A percentile compares a stretch with the other conserved stretches of the same genome.
phyloP scores from a whole-genome alignment of 2,888 invertebrate species.

The Plemyria rubiginata region DNA sequence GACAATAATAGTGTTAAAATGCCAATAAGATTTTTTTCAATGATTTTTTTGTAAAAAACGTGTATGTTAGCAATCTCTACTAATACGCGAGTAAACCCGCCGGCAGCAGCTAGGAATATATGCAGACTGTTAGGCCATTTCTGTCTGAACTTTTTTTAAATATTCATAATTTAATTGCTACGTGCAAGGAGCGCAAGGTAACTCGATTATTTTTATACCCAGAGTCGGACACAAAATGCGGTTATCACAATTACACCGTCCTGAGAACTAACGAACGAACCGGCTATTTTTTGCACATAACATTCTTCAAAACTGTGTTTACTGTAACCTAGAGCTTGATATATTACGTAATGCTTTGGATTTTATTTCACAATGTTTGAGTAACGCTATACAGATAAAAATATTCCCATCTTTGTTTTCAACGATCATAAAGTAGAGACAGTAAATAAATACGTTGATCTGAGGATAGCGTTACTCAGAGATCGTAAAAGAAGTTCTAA shows the following conservation, averaged over 20 bases:
- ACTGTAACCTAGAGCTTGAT: background rate
- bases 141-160: conserved; percentile 14
- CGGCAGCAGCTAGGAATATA: background rate
- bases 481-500: no score
- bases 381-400: no score
- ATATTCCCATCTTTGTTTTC: no score
- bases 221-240: conserved; percentile 68
- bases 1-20: no score
- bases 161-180: conserved; percentile 28
- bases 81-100: no score
- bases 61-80: no score
- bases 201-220: conserved; percentile 76
- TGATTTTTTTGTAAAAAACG: background rate
- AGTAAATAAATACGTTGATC: no score
- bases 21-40: no score
- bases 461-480: no score
- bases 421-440: no score
- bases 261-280: conserved; percentile 64
- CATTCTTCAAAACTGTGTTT: background rate
- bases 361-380: no score
- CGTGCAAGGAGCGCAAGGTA: conserved; percentile 51
- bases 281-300: conserved; percentile 46
- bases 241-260: conserved; percentile 76
- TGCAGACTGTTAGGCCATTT: background rate
- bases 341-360: background rate